A percentile compares a stretch with the other conserved stretches of the same genome.
Evolutionary conservation across 1,140 invertebrate species (phyloP).

Genomic region (Achroia grisella): DNA sequence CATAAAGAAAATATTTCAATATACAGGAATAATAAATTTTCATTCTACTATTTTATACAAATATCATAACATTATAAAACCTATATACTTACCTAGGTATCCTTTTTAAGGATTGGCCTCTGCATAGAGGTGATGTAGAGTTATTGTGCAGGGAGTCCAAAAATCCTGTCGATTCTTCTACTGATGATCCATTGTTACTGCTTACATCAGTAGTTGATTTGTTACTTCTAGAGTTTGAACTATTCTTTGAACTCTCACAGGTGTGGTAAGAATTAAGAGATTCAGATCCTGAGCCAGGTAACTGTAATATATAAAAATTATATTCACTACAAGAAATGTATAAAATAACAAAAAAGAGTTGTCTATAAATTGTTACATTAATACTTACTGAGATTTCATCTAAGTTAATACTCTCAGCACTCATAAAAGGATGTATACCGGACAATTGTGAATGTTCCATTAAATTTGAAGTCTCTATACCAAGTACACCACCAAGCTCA

Average conservation of each 20-base stretch:
- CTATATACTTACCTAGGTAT: conserved; percentile 68
- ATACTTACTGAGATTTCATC: conserved; percentile 45
- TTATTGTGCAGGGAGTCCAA: conserved; percentile 59
- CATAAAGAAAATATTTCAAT: background rate
- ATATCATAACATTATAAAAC: no score
- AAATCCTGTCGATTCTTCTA: conserved; percentile 38
- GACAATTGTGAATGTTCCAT: conserved; percentile 57
- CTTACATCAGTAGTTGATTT: conserved; percentile 46
- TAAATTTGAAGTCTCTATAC: conserved; percentile 29
- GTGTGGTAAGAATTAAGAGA: conserved; percentile 63
- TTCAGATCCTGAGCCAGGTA: conserved; percentile 49
- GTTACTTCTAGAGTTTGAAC: conserved; percentile 41
- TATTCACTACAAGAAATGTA: conserved; percentile 3
- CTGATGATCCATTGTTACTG: conserved; percentile 41
- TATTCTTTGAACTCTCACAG: conserved; percentile 63
- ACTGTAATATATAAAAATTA: conserved; percentile 23
- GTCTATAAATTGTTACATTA: background rate
- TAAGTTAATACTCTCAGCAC: conserved; percentile 57
- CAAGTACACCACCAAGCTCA: conserved; percentile 24
- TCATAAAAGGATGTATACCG: conserved; percentile 63
- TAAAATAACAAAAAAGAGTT: background rate
- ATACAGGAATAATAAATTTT: no score
- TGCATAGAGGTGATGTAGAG: conserved; percentile 70
- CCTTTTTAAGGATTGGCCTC: conserved; percentile 63
- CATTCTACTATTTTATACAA: no score